Evolutionary conservation across 2,888 invertebrate species (phyloP), one percentile per base, ranked within the genome.

Genomic region (Agrotis puta): DNA sequence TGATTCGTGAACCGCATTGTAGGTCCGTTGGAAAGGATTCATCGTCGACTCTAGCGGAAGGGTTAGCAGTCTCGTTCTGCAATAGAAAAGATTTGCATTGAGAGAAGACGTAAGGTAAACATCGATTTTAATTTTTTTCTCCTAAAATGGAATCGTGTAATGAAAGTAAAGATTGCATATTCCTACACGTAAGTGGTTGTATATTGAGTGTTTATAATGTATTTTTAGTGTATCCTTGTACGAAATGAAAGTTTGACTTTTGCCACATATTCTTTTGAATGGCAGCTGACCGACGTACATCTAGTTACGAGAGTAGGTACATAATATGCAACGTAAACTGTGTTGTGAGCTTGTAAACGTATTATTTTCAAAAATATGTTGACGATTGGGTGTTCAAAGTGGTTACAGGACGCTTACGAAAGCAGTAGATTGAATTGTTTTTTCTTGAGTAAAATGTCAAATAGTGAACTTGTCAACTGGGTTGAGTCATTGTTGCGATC

Each of bases 231-330:
- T 92, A 95, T 95, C 95, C 95, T 95, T 94, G 95, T 95, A 94
- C 93, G 93, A 95, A 95, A 95, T 95, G 95, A 95, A 95, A 95
- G 96, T 95, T 95, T 95, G 95, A 96, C 95, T 96, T 96, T 95
- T 96, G 96, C 96, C 96, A 96, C 96, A 96, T 96, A 96, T 95
- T 95, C 95, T 93, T 92, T 94, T 95, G 96, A 94, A 95, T 95
- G 95, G 96, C 96, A 95, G 95, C 94, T 96, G 96, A 95, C 94
- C 93, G 94, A 93, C 93, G 93, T 94, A 94, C 92, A 90, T 94
- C 90, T 93, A 92, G 90, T 93, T 93, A 92, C 91, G 91, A 93
- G 91, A 92, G 93, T 94, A 93, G 89, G 91, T 92, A 93, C 89
- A 87, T 91, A 89, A 89, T 89, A 89, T 90, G 90, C 92, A 85